Base-by-base conservation (phyloP, 2,113 vertebrate species). In the Phalacrocorax brasilianus region DNA sequence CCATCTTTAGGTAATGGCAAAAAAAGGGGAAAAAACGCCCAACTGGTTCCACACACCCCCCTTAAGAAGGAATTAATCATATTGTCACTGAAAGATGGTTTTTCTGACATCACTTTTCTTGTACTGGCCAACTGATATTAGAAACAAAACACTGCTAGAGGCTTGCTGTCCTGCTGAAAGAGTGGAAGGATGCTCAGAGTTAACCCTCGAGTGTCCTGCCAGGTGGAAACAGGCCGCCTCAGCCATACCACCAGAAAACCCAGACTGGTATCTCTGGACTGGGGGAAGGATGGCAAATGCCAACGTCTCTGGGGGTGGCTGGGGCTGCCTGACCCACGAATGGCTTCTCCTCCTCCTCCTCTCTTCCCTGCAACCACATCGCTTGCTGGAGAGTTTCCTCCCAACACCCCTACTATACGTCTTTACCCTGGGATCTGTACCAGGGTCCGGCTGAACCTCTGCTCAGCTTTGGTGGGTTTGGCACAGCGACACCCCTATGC, bases 41-140 rank as follows among this genome's bases (percentile, higher is more conserved):
- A 84, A 58, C 38, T 38, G 38, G 38, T 38, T 38, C 38, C 38
- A 11, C 38, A 38, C 38, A 38, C 38, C 1, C 9, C 23, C 38
- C 40, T 80, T 87, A 77, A 75, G 79, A 53, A 92, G 62, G 55
- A 94, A 95, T 94, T 95, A 94, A 97, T 97, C 91, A 95, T 73
- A 88, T 85, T 96, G 96, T 81, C 91, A 89, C 42, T 38, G 67
- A 89, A 93, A 95, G 80, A 94, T 91, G 85, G 4, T 47, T 90
- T 91, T 96, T 91, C 67, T 91, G 93, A 85, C 77, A 93, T 59
- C 62, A 45, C 77, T 96, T 74, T 85, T 67, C 78, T 78, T 62
- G 50, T n/a, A 65, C 56, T 22, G 82, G 75, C 62, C 71, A 72
- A 74, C 47, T 53, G 72, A 84, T 89, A 92, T 58, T 84, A 92